Evolutionary conservation across 2,797 vertebrate genomes (phyloP), one percentile per base, ranked within the genome.

Genomic region (Danio jaintianensis): DNA sequence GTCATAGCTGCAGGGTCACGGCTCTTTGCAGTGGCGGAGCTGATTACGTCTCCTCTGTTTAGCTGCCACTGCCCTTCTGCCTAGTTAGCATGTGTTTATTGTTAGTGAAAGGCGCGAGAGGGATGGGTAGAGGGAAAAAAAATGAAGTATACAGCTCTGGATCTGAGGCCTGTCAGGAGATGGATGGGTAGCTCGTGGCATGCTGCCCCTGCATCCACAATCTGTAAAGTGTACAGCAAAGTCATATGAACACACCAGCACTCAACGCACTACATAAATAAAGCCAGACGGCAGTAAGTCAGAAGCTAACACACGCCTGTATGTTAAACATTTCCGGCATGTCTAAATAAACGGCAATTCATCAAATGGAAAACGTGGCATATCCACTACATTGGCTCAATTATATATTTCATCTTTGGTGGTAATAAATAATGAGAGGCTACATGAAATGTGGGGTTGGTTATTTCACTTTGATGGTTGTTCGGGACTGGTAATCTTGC

Each of bases 191-290:
- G 68, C 52, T 56, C 6, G 43, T 82, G 83, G 68, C 82, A 78
- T 58, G 20, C 18, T 85, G 83, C 72, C 77, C 83, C 73, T 63
- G 22, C 78, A 78, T 80, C 82, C 79, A 78, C 83, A 83, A 77
- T 83, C 74, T 67, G 68, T 82, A 78, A 70, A 78, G 76, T 74
- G 79, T 82, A 79, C 75, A 75, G 77, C 78, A 86, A 80, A 80
- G 74, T 85, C 85, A 77, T 76, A 83, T 62, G 61, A 81, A 78
- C 62, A 80, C 7, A 62, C 61, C 64, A 79, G 66, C 58, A 78
- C 75, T 52, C 70, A 40, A 58, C 6, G n/a, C 59, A 66, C 71
- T 63, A 61, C 84, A 83, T 85, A 79, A 79, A 83, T 76, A 79
- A 83, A 29, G 45, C 61, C 55, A 11, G 68, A 63, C 43, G 42